Evolutionary conservation across 2,888 invertebrate species (phyloP), one percentile per base, ranked within the genome.

Genomic region (Macropis europaea): DNA sequence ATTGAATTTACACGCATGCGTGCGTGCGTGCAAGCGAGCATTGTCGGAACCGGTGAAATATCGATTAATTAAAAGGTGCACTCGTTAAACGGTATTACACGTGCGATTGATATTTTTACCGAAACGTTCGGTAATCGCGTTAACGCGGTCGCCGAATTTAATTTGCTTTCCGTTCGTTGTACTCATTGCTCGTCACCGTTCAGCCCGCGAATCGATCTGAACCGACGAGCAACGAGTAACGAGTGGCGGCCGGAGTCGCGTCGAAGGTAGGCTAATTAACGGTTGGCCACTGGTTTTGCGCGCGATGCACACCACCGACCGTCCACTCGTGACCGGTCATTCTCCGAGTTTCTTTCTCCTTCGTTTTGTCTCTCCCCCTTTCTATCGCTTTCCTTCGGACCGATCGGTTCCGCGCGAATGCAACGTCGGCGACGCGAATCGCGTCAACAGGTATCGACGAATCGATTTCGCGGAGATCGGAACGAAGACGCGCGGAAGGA

Each of bases 61-160:
- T 84, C 82, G 85, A 85, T 84, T 86, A 83, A 86, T 86, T 83
- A 86, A 86, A 86, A 86, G 85, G 83, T 83, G 79, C 82, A 80
- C 83, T 84, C 84, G 86, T 85, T 84, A 86, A 86, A 78, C 84
- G 81, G 85, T 82, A 85, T 87, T 85, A 86, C 84, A 83, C 84
- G 82, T 82, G 82, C 85, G 86, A 87, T 84, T 84, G 85, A 84
- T 84, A 85, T 85, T 85, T 86, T 86, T 83, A 79, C 76, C 72
- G 69, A 73, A 74, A 78, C 82, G 77, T 74, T 73, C 75, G 77
- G 80, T 86, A 87, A 86, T 86, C 86, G 82, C 82, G 84, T 86
- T 86, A 83, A 81, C 82, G 82, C 73, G 80, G 60, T 72, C 81
- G 82, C 81, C 82, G 84, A 85, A 87, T 86, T 87, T 84, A 84